A percentile compares a stretch with the other conserved stretches of the same genome.
These are phyloP conservation scores for Drosophila watanabei DNA, from an alignment of 1,140 invertebrate species.

Conservation along the genomic window DNA sequence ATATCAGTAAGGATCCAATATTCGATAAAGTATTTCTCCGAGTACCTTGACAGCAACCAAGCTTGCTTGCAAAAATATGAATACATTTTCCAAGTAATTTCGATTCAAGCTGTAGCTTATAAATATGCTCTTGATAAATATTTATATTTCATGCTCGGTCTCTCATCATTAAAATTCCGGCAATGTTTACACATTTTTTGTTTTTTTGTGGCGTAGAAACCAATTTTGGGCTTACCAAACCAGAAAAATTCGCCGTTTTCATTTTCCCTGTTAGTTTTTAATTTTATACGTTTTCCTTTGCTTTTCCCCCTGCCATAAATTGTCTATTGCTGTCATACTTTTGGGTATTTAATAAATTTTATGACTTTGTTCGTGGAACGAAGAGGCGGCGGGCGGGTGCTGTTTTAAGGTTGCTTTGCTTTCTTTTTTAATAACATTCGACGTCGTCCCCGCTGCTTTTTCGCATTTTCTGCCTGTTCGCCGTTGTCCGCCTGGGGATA, in stretches of 20 bases:
- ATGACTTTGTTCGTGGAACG: slow-evolving; percentile 49
- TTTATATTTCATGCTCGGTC: slow-evolving; percentile 35
- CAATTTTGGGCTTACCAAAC: slow-evolving; percentile 9
- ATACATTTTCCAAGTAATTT: slow-evolving; percentile 33
- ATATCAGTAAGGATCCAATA: not conserved
- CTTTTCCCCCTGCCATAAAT: slow-evolving; percentile 56
- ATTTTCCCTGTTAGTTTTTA: slow-evolving; percentile 33
- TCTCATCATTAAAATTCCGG: slow-evolving; percentile 44
- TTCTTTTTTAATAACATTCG: slow-evolving; percentile 76
- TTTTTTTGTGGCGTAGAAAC: slow-evolving; percentile 2
- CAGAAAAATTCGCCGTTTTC: slow-evolving; percentile 46
- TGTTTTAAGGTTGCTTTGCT: slow-evolving; percentile 47
- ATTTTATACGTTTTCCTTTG: slow-evolving; percentile 11
- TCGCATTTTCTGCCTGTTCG: slow-evolving; percentile 39
- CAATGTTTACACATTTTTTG: slow-evolving; percentile 21
- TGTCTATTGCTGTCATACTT: slow-evolving; percentile 83
- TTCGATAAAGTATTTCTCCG: not conserved
- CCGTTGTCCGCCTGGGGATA: slow-evolving; percentile 71
- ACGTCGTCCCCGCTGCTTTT: slow-evolving; percentile 28
- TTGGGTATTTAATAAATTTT: slow-evolving; percentile 84
- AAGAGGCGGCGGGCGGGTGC: slow-evolving; percentile 4
- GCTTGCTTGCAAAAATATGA: slow-evolving; percentile 5
- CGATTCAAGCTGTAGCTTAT: slow-evolving; percentile 26
- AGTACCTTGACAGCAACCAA: no score
- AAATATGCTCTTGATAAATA: slow-evolving; percentile 42